Percentiles rank a stretch among this genome's conserved stretches.
Evolutionary conservation across 1,140 invertebrate genomes (phyloP).

Genomic region (Brachionus koreanus): DNA sequence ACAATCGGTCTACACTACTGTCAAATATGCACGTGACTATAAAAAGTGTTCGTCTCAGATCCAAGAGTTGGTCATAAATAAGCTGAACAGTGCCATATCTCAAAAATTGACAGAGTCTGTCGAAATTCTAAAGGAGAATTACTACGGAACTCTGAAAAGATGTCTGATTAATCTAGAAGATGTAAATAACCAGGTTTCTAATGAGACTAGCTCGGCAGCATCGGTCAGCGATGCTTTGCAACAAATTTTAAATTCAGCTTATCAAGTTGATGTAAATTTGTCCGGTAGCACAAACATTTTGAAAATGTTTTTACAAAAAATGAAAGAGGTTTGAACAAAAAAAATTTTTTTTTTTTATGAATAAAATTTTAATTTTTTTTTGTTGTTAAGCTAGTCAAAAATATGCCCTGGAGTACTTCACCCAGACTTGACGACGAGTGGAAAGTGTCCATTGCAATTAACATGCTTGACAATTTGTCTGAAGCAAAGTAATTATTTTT

Average conservation of each 20-base stretch:
- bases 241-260: slow-evolving; percentile 71
- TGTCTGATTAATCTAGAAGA: slow-evolving; percentile 59
- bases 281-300: slow-evolving; percentile 72
- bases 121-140: slow-evolving; percentile 74
- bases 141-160: slow-evolving; percentile 68
- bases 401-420: slow-evolving; percentile 66
- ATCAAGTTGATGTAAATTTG: slow-evolving; percentile 76
- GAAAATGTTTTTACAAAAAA: slow-evolving; percentile 70
- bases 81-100: slow-evolving; percentile 73
- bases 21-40: slow-evolving; percentile 55
- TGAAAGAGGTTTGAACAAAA: slow-evolving; percentile 64
- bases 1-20: neutral
- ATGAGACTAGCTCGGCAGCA: slow-evolving; percentile 50
- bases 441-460: slow-evolving; percentile 69
- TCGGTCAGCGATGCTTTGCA: slow-evolving; percentile 50
- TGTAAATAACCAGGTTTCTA: slow-evolving; percentile 7
- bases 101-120: slow-evolving; percentile 75
- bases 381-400: slow-evolving; percentile 58
- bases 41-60: slow-evolving; percentile 68
- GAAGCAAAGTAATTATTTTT: slow-evolving; percentile 57
- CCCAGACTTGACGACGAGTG: slow-evolving; percentile 68
- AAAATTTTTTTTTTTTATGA: no score
- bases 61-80: slow-evolving; percentile 70
- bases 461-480: slow-evolving; percentile 71
- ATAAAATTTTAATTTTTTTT: slow-evolving; percentile 32